Evolutionary conservation across 2,113 vertebrate genomes (phyloP).

Genomic region (Aspiorhynchus laticeps): DNA sequence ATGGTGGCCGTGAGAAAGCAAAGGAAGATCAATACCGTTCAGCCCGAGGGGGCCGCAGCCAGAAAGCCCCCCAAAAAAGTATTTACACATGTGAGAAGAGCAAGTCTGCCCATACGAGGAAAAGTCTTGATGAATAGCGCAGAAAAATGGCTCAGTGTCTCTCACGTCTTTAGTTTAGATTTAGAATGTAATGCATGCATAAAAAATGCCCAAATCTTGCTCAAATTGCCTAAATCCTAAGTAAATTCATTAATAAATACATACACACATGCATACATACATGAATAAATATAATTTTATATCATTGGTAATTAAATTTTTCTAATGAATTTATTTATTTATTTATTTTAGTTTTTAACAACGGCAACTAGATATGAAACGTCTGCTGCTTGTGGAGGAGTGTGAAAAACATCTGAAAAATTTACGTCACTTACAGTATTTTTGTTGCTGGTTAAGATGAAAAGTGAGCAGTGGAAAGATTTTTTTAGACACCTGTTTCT

Average conservation of each 20-base stretch:
- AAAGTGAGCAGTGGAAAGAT: conserved; percentile 10
- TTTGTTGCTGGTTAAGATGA: neutral
- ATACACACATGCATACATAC: neutral
- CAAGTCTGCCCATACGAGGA: neutral
- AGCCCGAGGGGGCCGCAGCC: conserved; percentile 34
- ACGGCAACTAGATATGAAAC: neutral
- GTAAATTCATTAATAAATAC: too few relatives aligned
- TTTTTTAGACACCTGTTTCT: conserved; percentile 12
- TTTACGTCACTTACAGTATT: neutral
- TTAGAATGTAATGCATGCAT: too few relatives aligned
- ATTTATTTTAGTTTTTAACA: neutral
- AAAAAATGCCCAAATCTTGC: too few relatives aligned
- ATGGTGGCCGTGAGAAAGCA: conserved; percentile 44
- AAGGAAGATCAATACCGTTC: conserved; percentile 54
- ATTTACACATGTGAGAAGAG: conserved; percentile 54
- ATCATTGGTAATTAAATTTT: neutral
- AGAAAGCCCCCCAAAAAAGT: conserved; percentile 37
- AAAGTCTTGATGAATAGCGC: neutral
- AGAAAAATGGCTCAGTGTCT: neutral
- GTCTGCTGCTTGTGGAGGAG: neutral
- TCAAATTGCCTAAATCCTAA: too few relatives aligned
- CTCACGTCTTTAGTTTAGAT: neutral
- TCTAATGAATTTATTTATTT: neutral
- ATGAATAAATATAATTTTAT: neutral
- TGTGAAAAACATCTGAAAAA: conserved; percentile 5